Evolutionary conservation across 2,888 invertebrate species (phyloP).

Genomic region (Mystacides longicornis): DNA sequence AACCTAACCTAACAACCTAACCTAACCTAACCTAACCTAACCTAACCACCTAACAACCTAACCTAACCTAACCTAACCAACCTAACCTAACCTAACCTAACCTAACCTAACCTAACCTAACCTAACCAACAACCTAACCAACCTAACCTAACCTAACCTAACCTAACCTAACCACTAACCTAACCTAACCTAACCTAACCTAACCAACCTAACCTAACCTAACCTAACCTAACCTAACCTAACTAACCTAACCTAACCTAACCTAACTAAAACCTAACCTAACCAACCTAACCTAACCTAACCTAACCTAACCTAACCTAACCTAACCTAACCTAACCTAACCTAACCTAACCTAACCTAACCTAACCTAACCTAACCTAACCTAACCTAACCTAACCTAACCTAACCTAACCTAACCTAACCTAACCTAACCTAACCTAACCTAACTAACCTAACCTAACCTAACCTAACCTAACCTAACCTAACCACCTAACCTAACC

Average conservation of each 20-base stretch:
- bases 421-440: slow-evolving; percentile 11
- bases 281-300: slow-evolving; percentile 15
- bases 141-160: slow-evolving; percentile 27
- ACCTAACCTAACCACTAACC: slow-evolving; percentile 26
- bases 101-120: slow-evolving; percentile 27
- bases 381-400: slow-evolving; percentile 2
- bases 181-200: slow-evolving; percentile 22
- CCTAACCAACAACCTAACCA: slow-evolving; percentile 26
- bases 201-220: slow-evolving; percentile 23
- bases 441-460: slow-evolving; percentile 8
- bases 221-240: slow-evolving; percentile 16
- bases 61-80: slow-evolving; percentile 28
- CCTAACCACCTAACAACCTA: slow-evolving; percentile 26
- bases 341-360: slow-evolving; percentile 2
- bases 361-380: slow-evolving; percentile 2
- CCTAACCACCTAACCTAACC: too few relatives aligned
- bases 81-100: slow-evolving; percentile 28
- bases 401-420: slow-evolving; percentile 17
- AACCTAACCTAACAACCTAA: slow-evolving; percentile 24
- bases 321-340: slow-evolving; percentile 20
- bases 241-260: slow-evolving; percentile 22
- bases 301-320: slow-evolving; percentile 21
- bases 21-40: slow-evolving; percentile 27
- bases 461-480: neutral
- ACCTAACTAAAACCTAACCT: slow-evolving; percentile 26